Percentiles rank a stretch among this genome's conserved stretches.
These are phyloP conservation scores for Galaxea fascicularis DNA, from an alignment of 92 coral and sea anemone genomes.

Conservation along the genomic window DNA sequence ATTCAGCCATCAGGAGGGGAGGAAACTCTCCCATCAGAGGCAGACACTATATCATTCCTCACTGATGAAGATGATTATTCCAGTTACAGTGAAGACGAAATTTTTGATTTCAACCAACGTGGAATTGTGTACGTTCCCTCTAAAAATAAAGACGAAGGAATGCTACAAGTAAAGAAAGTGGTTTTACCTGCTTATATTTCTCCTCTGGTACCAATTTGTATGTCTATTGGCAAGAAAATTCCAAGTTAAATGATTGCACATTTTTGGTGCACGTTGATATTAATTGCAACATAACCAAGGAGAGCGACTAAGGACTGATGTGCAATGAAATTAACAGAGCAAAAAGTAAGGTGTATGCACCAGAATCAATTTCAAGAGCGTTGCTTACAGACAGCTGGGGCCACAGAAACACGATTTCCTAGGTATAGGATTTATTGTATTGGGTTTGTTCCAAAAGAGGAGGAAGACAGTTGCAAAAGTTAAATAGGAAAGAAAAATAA, in stretches of 20 bases:
- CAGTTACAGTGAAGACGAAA: conserved; percentile 87
- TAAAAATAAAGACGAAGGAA: conserved; percentile 41
- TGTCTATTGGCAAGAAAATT: conserved; percentile 69
- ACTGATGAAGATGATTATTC: conserved; percentile 88
- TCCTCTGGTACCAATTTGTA: conserved; percentile 84
- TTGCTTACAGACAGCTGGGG: too few species aligned
- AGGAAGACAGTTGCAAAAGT: too few species aligned
- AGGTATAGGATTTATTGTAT: too few species aligned
- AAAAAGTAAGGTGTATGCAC: too few species aligned
- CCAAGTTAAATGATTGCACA: neutral
- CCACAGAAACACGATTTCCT: too few species aligned
- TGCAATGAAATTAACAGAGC: neutral
- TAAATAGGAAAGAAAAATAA: too few species aligned
- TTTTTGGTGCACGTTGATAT: neutral
- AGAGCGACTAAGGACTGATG: neutral
- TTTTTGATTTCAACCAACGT: conserved; percentile 55
- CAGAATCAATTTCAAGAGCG: too few species aligned
- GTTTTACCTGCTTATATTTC: conserved; percentile 75
- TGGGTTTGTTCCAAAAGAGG: too few species aligned
- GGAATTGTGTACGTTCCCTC: conserved; percentile 74
- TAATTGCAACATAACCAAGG: neutral
- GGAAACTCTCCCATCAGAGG: conserved; percentile 83
- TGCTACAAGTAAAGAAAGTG: conserved; percentile 40
- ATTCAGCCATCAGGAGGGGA: conserved; percentile 73
- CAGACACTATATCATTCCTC: conserved; percentile 76